A percentile compares a stretch with the other conserved stretches of the same genome.
Evolutionary conservation across 2,888 invertebrate genomes (phyloP).

Genomic region (Stenolophus ochropezus): DNA sequence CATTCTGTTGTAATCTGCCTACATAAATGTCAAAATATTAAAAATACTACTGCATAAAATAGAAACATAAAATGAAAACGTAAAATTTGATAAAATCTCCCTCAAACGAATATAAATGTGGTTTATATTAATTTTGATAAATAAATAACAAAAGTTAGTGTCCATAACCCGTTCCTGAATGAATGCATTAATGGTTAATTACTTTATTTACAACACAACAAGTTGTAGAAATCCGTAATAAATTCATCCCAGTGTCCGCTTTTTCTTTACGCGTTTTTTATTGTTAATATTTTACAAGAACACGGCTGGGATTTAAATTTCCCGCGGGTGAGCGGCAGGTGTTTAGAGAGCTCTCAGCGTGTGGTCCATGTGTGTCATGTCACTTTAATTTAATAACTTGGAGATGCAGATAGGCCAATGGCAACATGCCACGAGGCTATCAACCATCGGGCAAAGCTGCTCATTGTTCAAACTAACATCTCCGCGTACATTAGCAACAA

Average conservation of each 20-base stretch:
- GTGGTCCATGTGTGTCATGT: slow-evolving; percentile 38
- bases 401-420: slow-evolving; percentile 1
- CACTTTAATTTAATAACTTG: slow-evolving; percentile 36
- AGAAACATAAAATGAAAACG: slow-evolving; percentile 27
- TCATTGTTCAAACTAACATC: too few species aligned
- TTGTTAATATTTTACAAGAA: slow-evolving; percentile 49
- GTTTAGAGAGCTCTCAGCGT: slow-evolving; percentile 9
- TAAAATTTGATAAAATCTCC: slow-evolving; percentile 21
- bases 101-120: neutral
- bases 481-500: too few species aligned
- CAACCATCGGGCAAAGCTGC: neutral
- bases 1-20: slow-evolving; percentile 22
- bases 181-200: neutral
- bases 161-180: neutral
- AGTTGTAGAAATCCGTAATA: neutral
- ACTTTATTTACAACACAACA: slow-evolving; percentile 1
- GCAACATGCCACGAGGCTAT: neutral
- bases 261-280: slow-evolving; percentile 49
- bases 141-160: slow-evolving; percentile 7
- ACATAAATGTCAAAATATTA: slow-evolving; percentile 37
- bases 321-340: slow-evolving; percentile 35
- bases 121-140: neutral
- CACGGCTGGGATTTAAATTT: slow-evolving; percentile 22
- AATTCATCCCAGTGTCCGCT: slow-evolving; percentile 8
- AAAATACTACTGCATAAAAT: slow-evolving; percentile 24